Base-by-base conservation (phyloP, 2,113 vertebrate genomes). In the Malurus alboscapulatus region DNA sequence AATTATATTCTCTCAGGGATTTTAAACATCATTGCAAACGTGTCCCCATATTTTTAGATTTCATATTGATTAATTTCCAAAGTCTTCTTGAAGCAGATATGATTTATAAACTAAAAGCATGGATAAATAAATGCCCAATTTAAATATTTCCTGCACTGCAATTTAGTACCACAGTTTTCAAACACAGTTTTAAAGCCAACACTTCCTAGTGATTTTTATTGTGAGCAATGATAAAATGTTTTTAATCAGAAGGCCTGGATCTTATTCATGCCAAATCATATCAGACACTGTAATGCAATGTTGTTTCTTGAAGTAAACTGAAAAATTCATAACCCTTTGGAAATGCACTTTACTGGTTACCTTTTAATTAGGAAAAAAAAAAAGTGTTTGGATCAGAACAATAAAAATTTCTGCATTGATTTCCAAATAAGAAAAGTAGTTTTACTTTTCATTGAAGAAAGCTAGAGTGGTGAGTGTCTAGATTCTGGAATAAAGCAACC, bases 151-250 rank as follows among this genome's bases (percentile, higher is more conserved):
- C 78, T 88, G n/a, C 58, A 34, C 25, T 84, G 47, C 19, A 88
- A 85, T 88, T 93, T 61, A 89, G 62, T 38, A 48, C 38, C 54
- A 82, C n/a, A 38, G 42, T 90, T 91, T 91, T 85, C 86, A 94
- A 73, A 94, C 32, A 62, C 9, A 65, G 12, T 79, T 84, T 91
- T 90, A 87, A 91, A 95, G 27, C 44, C n/a, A 86, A 69, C 0
- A 1, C 25, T 71, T 81, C 25, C 54, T 93, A 85, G 73, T 86
- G 72, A 19, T 36, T 87, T 90, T 81, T 76, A 14, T 90, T 68
- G 36, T 79, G 42, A 69, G 90, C 66, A 82, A 95, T 47, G 22
- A 87, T 71, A 91, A 95, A 82, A 66, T 45, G 17, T 55, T 94
- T 88, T 72, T 84, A 65, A 92, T 77, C 91, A 44, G 45, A 77